phyloP scores from a whole-genome alignment of 2,113 vertebrate species.

The Scartelaos histophorus region DNA sequence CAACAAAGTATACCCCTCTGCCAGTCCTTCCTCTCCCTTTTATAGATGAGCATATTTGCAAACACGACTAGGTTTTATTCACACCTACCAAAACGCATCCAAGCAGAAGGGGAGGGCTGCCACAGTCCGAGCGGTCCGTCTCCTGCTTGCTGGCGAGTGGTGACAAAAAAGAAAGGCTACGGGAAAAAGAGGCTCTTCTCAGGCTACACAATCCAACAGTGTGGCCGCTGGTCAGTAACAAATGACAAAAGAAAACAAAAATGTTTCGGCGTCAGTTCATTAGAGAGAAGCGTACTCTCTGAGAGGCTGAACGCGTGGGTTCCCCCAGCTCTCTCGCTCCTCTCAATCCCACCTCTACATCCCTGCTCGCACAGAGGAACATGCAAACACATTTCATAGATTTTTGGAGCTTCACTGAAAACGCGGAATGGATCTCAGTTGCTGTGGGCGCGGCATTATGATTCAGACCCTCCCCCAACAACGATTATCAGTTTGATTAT shows the following conservation, averaged over 20 bases:
- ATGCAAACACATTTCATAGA: slow-evolving; percentile 87
- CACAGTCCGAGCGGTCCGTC: slow-evolving; percentile 81
- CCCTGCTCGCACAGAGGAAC: slow-evolving; percentile 83
- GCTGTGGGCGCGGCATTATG: slow-evolving; percentile 25
- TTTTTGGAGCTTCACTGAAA: slow-evolving; percentile 88
- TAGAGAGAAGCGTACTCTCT: slow-evolving; percentile 77
- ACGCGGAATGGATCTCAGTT: slow-evolving; percentile 85
- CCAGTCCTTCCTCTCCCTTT: slow-evolving; percentile 56
- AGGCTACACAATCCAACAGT: slow-evolving; percentile 61
- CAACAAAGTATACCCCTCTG: slow-evolving; percentile 75
- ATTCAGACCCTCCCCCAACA: neutral
- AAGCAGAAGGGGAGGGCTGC: slow-evolving; percentile 78
- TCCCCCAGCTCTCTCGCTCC: slow-evolving; percentile 81
- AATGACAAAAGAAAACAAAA: slow-evolving; percentile 48
- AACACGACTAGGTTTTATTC: slow-evolving; percentile 76
- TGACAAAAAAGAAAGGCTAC: slow-evolving; percentile 64
- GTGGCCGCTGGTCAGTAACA: slow-evolving; percentile 56
- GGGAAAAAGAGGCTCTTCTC: slow-evolving; percentile 66
- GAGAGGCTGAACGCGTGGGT: slow-evolving; percentile 81
- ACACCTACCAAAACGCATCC: slow-evolving; percentile 82
- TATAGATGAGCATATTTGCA: slow-evolving; percentile 81
- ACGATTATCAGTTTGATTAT: slow-evolving; percentile 6
- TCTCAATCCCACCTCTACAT: slow-evolving; percentile 90
- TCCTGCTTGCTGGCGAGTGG: slow-evolving; percentile 75
- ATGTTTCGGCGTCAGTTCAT: slow-evolving; percentile 61